Conservation (phyloP, 1,140 invertebrate species). For the Steinernema khuongi region DNA sequence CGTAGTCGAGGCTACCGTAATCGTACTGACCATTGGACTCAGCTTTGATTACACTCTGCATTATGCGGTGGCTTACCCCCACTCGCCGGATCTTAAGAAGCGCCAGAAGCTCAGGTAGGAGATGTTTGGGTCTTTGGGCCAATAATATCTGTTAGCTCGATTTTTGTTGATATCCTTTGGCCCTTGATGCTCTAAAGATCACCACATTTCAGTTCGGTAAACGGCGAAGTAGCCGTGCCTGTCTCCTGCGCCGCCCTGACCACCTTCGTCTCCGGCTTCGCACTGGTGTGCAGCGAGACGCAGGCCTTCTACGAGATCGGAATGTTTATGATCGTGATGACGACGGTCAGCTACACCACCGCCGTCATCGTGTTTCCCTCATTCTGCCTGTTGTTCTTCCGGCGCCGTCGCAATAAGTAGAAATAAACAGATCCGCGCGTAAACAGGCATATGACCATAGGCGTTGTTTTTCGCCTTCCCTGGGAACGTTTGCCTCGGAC, state of each 20-base stretch:
- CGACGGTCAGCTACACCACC: neutral
- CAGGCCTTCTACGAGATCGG: slow-evolving; percentile 14
- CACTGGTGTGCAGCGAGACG: neutral
- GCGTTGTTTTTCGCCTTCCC: too few relatives aligned
- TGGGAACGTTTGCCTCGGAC: too few relatives aligned
- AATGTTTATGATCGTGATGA: neutral
- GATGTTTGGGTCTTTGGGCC: too few relatives aligned
- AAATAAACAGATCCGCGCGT: too few relatives aligned
- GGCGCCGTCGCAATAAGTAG: neutral
- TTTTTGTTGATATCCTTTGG: too few relatives aligned
- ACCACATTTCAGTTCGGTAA: neutral
- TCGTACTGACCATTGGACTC: slow-evolving; percentile 86
- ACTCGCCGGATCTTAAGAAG: neutral
- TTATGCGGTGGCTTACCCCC: slow-evolving; percentile 65
- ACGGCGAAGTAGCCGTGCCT: neutral
- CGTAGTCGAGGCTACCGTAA: slow-evolving; percentile 86
- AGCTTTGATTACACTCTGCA: slow-evolving; percentile 91
- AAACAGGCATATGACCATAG: too few relatives aligned
- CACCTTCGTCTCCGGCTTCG: neutral
- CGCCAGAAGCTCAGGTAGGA: neutral
- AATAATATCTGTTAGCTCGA: too few relatives aligned
- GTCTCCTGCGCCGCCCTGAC: slow-evolving; percentile 7
- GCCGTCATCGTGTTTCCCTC: neutral
- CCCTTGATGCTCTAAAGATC: too few relatives aligned
- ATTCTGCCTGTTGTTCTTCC: neutral